A percentile compares a stretch with the other conserved stretches of the same genome.
phyloP scores from a whole-genome alignment of 2,797 vertebrate genomes.

The Alca torda region DNA sequence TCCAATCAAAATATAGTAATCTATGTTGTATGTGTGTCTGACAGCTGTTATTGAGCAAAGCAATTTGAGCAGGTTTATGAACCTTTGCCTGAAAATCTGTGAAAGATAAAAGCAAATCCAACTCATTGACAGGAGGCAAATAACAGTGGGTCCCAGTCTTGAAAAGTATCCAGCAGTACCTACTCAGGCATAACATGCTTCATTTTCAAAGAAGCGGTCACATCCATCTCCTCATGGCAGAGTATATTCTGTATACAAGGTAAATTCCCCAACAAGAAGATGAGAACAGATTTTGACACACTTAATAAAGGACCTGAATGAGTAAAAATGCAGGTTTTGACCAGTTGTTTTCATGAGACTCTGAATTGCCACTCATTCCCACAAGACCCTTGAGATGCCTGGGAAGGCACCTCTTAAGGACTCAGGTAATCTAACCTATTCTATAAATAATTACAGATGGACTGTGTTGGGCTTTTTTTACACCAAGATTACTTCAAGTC shows the following conservation, averaged over 20 bases:
- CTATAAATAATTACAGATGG: background rate
- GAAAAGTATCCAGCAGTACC: background rate
- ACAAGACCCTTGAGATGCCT: background rate
- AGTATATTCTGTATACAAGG: background rate
- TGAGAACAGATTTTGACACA: background rate
- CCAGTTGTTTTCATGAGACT: background rate
- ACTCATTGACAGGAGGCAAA: background rate
- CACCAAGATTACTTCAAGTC: background rate
- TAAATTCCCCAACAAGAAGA: background rate
- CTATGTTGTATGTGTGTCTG: background rate
- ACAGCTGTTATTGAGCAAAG: background rate
- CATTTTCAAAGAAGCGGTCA: background rate
- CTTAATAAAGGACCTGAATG: background rate
- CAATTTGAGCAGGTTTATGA: background rate
- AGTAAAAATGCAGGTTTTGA: background rate
- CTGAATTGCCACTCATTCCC: background rate
- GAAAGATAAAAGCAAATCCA: background rate
- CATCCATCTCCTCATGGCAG: background rate
- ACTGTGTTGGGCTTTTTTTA: background rate
- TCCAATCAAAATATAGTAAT: background rate
- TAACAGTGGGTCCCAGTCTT: background rate
- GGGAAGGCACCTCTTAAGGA: background rate
- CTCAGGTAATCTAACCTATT: background rate
- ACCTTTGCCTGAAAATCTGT: background rate
- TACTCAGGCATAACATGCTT: background rate